Base-by-base conservation (phyloP, 1,140 invertebrate species). In the Pseudomyrmex sp. region DNA sequence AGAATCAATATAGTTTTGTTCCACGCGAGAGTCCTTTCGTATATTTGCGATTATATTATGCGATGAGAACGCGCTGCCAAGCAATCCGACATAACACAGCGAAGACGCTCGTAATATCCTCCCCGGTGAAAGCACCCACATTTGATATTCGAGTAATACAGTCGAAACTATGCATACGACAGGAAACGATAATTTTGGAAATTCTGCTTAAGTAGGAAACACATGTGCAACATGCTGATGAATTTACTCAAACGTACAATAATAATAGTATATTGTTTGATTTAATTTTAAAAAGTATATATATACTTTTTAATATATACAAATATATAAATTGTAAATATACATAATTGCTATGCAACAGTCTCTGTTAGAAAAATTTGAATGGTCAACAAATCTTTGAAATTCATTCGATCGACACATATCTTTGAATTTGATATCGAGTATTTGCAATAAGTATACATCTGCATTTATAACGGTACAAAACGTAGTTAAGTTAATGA, bases 61-160 rank as follows among this genome's bases (percentile, higher is more conserved):
- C 65, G 48, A 63, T 20, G 15, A 65, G 48, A 13, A 79, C 63
- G 20, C 10, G 20, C 7, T 70, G 65, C 35, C 76, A 70, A 79
- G 65, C 62, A 76, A 76, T 76, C 59, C 48, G 46, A 76, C 4
- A 26, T 76, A 52, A 70, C 50, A 70, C 23, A 52, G 8, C 69
- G 23, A 70, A 70, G 54, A 12, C 20, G 76, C 65, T 59, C 44
- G 65, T 79, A 82, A 74, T 54, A 82, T 62, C 48, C n/a, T 75
- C 23, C 1, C 18, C 2, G 15, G 18, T 75, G 26, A 61, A 79
- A 79, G 44, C 52, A 8, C n/a, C 12, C 18, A 26, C 63, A 7
- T 69, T 61, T 75, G 48, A 73, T 65, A 82, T n/a, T 44, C 48
- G 46, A 35, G 58, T 74, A 74, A 82, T 26, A 82, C 44, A 63